These are phyloP conservation scores for Australoheros facetus DNA, from an alignment of 2,797 vertebrate species.

Conservation along the genomic window DNA sequence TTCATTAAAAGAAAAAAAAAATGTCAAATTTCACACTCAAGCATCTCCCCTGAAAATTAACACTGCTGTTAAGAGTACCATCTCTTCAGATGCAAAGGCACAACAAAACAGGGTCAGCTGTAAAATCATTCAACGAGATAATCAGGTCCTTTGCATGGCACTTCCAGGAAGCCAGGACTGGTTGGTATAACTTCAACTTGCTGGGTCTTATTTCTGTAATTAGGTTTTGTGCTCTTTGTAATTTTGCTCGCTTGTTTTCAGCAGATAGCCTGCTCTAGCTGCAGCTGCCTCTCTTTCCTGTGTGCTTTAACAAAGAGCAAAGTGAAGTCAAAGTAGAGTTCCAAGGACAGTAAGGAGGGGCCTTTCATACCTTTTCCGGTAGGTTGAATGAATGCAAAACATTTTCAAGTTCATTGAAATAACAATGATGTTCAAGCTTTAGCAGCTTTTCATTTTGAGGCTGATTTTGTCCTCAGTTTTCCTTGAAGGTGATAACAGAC, in stretches of 20 bases:
- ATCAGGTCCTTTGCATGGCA: slow-evolving; percentile 30
- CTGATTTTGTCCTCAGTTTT: neutral
- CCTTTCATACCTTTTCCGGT: neutral
- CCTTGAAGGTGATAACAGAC: neutral
- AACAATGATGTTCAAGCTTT: neutral
- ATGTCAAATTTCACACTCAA: neutral
- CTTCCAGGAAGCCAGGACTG: slow-evolving; percentile 26
- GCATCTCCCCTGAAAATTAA: neutral
- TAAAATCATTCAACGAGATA: slow-evolving; percentile 30
- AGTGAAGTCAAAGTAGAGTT: neutral
- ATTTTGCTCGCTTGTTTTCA: slow-evolving; percentile 38
- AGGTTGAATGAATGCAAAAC: slow-evolving; percentile 9
- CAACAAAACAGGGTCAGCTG: slow-evolving; percentile 17
- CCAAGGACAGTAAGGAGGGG: slow-evolving; percentile 16
- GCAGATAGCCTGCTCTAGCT: neutral
- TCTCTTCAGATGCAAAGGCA: neutral
- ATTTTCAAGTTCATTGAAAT: slow-evolving; percentile 12
- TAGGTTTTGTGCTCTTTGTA: slow-evolving; percentile 42
- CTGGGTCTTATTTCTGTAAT: slow-evolving; percentile 61
- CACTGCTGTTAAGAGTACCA: neutral
- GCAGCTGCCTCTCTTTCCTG: slow-evolving; percentile 2
- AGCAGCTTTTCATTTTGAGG: neutral
- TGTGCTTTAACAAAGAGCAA: slow-evolving; percentile 15
- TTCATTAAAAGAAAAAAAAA: neutral
- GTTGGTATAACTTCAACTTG: slow-evolving; percentile 47